phyloP scores from a whole-genome alignment of 1,140 invertebrate species.

The Panagrolaimus sp. region DNA sequence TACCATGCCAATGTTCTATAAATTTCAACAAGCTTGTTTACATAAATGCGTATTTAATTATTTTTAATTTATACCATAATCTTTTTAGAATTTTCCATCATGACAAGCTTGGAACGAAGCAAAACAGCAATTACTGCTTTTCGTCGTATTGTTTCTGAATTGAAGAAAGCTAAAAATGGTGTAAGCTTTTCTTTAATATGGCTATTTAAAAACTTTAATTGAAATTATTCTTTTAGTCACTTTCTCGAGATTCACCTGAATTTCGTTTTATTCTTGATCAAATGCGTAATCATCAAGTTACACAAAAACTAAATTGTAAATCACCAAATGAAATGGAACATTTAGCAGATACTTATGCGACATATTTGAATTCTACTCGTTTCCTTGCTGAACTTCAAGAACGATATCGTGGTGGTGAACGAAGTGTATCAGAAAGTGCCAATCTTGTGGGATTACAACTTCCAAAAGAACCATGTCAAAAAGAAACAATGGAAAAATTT shows the following conservation, averaged over 20 bases:
- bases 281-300: constrained; percentile 43
- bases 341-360: constrained; percentile 32
- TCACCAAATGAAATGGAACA: constrained; percentile 44
- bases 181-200: constrained; percentile 9
- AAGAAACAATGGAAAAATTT: too few relatives aligned
- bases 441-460: constrained; percentile 37
- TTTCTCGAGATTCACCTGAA: constrained; percentile 19
- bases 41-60: too few relatives aligned
- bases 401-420: constrained; percentile 35
- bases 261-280: constrained; percentile 29
- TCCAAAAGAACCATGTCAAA: constrained; percentile 18
- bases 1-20: too few relatives aligned
- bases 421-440: constrained; percentile 35
- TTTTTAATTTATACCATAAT: too few relatives aligned
- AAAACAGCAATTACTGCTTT: constrained; percentile 19
- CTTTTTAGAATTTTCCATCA: not conserved
- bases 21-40: too few relatives aligned
- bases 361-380: constrained; percentile 40
- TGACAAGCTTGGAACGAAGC: constrained; percentile 24
- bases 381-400: constrained; percentile 38
- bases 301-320: constrained; percentile 37
- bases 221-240: constrained; percentile 1
- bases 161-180: constrained; percentile 21
- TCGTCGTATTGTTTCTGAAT: constrained; percentile 21
- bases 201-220: constrained; percentile 13